Evolutionary conservation across 2,113 vertebrate genomes (phyloP).

Genomic region (Chaetodon trifascialis): DNA sequence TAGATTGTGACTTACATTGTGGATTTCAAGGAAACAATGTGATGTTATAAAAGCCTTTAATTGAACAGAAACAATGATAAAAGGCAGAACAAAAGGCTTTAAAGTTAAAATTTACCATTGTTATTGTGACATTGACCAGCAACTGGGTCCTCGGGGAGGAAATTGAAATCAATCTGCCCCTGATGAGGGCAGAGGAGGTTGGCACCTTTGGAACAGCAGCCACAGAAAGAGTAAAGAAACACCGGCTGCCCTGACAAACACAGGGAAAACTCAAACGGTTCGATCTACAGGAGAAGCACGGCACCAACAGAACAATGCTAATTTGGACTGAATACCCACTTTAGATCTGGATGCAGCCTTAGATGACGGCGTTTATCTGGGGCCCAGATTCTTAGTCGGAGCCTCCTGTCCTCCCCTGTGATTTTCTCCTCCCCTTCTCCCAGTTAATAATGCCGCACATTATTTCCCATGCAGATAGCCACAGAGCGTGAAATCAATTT

Average conservation of each 20-base stretch:
- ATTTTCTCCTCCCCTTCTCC: slow-evolving; percentile 59
- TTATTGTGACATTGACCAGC: slow-evolving; percentile 7
- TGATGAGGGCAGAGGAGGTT: slow-evolving; percentile 33
- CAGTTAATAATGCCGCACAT: slow-evolving; percentile 77
- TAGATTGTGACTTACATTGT: not conserved
- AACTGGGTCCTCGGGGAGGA: slow-evolving; percentile 3
- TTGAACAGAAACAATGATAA: slow-evolving; percentile 2
- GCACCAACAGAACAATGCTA: slow-evolving; percentile 27
- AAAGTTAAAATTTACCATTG: slow-evolving; percentile 27
- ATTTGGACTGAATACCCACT: slow-evolving; percentile 50
- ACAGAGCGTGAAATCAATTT: slow-evolving; percentile 81
- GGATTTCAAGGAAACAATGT: not conserved
- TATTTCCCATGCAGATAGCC: slow-evolving; percentile 79
- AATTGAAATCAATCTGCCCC: slow-evolving; percentile 30
- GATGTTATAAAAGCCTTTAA: not conserved
- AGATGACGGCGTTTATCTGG: slow-evolving; percentile 50
- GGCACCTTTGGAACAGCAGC: not conserved
- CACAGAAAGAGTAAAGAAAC: slow-evolving; percentile 8
- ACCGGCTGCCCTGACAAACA: slow-evolving; percentile 11
- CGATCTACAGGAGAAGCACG: slow-evolving; percentile 1
- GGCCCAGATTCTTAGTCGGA: slow-evolving; percentile 51
- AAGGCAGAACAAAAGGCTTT: not conserved
- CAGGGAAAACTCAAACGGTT: not conserved
- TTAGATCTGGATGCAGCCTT: slow-evolving; percentile 40
- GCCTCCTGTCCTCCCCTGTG: slow-evolving; percentile 64